phyloP scores from a whole-genome alignment of 2,888 invertebrate species.

The Drosophila kanekoi region DNA sequence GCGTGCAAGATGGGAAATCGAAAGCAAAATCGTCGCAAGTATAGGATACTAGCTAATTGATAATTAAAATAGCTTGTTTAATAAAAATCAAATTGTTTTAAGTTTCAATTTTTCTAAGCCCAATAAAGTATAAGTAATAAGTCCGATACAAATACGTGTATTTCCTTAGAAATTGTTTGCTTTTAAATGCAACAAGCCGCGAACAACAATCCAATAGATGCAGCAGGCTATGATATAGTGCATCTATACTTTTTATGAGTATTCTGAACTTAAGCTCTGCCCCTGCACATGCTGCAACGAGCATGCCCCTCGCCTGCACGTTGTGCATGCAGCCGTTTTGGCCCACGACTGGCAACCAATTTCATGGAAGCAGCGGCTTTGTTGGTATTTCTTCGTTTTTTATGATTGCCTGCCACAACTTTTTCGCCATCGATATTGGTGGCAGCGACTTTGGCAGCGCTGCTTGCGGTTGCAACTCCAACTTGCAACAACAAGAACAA shows the following conservation, averaged over 20 bases:
- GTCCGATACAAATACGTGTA: too few species aligned
- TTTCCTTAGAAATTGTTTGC: not conserved
- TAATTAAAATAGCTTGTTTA: too few species aligned
- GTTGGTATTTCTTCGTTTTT: slow-evolving; percentile 74
- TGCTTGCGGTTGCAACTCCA: slow-evolving; percentile 66
- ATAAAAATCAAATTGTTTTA: too few species aligned
- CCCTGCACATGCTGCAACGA: not conserved
- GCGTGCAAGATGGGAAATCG: too few species aligned
- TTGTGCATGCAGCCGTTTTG: slow-evolving; percentile 3
- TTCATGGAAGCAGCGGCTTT: slow-evolving; percentile 56
- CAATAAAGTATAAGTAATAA: too few species aligned
- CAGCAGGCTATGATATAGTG: slow-evolving; percentile 28
- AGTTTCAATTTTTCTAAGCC: too few species aligned
- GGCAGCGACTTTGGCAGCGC: slow-evolving; percentile 51
- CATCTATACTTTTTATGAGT: slow-evolving; percentile 29
- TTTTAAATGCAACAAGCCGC: slow-evolving; percentile 5
- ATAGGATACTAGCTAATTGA: too few species aligned
- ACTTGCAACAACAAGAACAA: slow-evolving; percentile 6
- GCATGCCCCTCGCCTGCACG: too few species aligned
- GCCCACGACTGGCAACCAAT: slow-evolving; percentile 32
- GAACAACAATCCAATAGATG: slow-evolving; percentile 1
- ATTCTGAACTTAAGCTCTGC: slow-evolving; percentile 19
- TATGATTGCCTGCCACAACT: slow-evolving; percentile 81
- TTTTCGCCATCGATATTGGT: slow-evolving; percentile 80
- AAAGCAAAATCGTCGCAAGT: too few species aligned